Conservation (phyloP, 1,140 invertebrate genomes). For the Sycobia sp. region DNA sequence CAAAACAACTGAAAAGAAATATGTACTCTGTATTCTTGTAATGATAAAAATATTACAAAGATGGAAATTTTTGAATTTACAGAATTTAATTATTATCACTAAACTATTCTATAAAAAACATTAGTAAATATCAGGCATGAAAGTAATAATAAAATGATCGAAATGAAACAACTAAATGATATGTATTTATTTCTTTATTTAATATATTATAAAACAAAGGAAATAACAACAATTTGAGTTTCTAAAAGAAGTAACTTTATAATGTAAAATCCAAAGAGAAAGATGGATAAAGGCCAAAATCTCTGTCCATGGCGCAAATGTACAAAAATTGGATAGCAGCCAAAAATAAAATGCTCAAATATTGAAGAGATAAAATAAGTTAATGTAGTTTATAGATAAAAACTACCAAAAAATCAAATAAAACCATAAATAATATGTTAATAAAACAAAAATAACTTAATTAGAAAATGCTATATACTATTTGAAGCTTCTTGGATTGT, state of each 20-base stretch:
- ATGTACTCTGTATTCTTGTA: too few relatives aligned
- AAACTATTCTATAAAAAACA: too few relatives aligned
- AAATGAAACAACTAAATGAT: neutral
- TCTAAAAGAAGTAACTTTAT: slow-evolving; percentile 26
- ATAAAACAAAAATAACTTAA: neutral
- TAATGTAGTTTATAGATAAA: slow-evolving; percentile 10
- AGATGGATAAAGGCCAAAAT: slow-evolving; percentile 37
- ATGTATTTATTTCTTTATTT: too few relatives aligned
- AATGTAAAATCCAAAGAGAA: slow-evolving; percentile 20
- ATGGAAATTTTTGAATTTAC: too few relatives aligned
- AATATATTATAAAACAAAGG: slow-evolving; percentile 14
- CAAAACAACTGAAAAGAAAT: neutral
- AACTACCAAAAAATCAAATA: neutral
- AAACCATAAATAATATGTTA: neutral
- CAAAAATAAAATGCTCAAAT: slow-evolving; percentile 30
- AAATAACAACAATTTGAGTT: slow-evolving; percentile 21
- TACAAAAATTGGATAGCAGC: slow-evolving; percentile 33
- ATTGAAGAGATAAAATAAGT: slow-evolving; percentile 16
- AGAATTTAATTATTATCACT: too few relatives aligned
- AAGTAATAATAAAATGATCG: neutral
- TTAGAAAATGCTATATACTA: neutral
- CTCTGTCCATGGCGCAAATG: slow-evolving; percentile 29
- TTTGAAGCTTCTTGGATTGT: too few relatives aligned
- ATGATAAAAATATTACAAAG: too few relatives aligned
- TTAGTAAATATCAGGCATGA: too few relatives aligned